Evolutionary conservation across 92 coral and sea anemone genomes (phyloP).

Genomic region (Heteractis magnifica): DNA sequence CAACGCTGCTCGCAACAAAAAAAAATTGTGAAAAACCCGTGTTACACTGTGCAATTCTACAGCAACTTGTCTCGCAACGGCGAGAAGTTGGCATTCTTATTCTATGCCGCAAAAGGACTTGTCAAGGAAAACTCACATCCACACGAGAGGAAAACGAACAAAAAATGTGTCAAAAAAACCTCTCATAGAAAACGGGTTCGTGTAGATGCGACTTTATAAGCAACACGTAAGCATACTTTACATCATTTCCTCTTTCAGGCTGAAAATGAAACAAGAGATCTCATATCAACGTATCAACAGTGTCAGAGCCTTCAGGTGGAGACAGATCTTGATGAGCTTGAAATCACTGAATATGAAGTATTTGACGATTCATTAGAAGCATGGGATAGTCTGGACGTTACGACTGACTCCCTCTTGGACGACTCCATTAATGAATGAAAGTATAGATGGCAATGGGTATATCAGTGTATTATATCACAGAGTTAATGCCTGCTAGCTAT

Average conservation of each 20-base stretch:
- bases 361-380: constrained; percentile 77
- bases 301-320: constrained; percentile 76
- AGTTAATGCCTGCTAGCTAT: background rate
- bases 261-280: constrained; percentile 69
- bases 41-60: too few species aligned
- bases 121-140: too few species aligned
- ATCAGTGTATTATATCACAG: background rate
- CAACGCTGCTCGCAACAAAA: too few species aligned
- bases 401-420: constrained; percentile 31
- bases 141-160: too few species aligned
- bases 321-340: constrained; percentile 58
- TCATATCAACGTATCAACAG: constrained; percentile 88
- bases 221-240: background rate
- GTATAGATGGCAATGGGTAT: background rate
- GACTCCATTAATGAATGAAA: constrained; percentile 19
- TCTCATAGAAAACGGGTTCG: background rate
- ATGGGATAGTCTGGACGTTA: constrained; percentile 79
- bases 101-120: too few species aligned
- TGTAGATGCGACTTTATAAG: background rate
- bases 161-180: too few species aligned
- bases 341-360: constrained; percentile 76
- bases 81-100: too few species aligned
- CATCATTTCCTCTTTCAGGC: constrained; percentile 54
- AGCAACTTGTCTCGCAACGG: too few species aligned
- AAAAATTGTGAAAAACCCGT: too few species aligned